A percentile compares a stretch with the other conserved stretches of the same genome.
phyloP scores from a whole-genome alignment of 2,888 invertebrate genomes.

The Drosophila pseudotakahashii region DNA sequence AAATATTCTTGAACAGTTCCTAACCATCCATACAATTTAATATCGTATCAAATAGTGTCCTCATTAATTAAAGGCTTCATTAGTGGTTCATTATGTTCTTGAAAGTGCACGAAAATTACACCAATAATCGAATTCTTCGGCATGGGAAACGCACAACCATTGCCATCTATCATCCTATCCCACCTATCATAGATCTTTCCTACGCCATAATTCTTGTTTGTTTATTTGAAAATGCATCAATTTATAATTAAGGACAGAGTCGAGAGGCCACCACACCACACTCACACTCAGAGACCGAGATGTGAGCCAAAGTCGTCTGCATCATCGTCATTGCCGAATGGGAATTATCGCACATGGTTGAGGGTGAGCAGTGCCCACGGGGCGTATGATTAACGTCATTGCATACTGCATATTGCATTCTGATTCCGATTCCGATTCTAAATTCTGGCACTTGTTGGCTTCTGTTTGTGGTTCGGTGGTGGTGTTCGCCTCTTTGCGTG shows the following conservation, averaged over 20 bases:
- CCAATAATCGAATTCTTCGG: constrained; percentile 8
- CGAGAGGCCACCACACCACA: constrained; percentile 67
- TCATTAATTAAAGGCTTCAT: constrained; percentile 8
- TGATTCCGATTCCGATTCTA: constrained; percentile 6
- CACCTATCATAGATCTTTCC: constrained; percentile 36
- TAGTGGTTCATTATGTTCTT: not conserved
- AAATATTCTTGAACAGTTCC: too few species aligned
- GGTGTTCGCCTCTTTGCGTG: constrained; percentile 39
- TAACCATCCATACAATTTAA: not conserved
- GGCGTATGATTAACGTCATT: constrained; percentile 77
- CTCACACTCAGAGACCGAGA: constrained; percentile 27
- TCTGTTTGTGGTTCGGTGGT: constrained; percentile 28
- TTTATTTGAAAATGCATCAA: constrained; percentile 67
- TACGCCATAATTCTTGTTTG: constrained; percentile 48
- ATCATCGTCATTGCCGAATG: constrained; percentile 46
- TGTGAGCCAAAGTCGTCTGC: constrained; percentile 64
- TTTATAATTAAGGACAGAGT: constrained; percentile 77
- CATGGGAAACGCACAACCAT: not conserved
- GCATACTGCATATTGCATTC: constrained; percentile 16
- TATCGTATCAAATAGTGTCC: too few species aligned
- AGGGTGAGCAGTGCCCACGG: constrained; percentile 55
- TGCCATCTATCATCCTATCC: constrained; percentile 23
- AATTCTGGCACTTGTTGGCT: constrained; percentile 69
- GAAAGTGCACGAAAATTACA: constrained; percentile 9
- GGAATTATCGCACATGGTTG: constrained; percentile 37